phyloP scores from a whole-genome alignment of 2,888 invertebrate genomes.

The Hylaea fasciaria region DNA sequence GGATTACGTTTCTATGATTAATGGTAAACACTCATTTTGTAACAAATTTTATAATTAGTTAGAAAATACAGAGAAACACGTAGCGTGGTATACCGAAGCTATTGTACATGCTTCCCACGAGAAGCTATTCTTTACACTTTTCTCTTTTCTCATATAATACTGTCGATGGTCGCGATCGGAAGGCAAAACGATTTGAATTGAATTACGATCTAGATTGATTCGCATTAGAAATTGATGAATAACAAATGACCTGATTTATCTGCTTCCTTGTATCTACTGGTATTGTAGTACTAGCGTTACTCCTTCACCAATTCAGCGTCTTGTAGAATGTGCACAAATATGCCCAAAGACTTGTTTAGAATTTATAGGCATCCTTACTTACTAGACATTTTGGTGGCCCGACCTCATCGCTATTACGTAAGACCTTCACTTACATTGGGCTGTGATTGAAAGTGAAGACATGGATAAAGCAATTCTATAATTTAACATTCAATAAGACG shows the following conservation, averaged over 20 bases:
- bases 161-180: slow-evolving; percentile 70
- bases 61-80: slow-evolving; percentile 81
- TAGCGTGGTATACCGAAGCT: slow-evolving; percentile 69
- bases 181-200: slow-evolving; percentile 62
- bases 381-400: too few species aligned
- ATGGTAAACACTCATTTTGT: slow-evolving; percentile 10
- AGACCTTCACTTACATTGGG: background rate
- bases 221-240: slow-evolving; percentile 42
- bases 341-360: too few species aligned
- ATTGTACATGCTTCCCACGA: slow-evolving; percentile 76
- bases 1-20: too few species aligned
- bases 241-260: slow-evolving; percentile 7
- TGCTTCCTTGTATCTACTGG: slow-evolving; percentile 24
- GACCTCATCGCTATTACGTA: too few species aligned
- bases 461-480: slow-evolving; percentile 36
- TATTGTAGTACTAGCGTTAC: too few species aligned
- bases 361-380: too few species aligned
- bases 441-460: slow-evolving; percentile 46
- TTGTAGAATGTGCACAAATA: too few species aligned
- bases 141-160: slow-evolving; percentile 81
- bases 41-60: slow-evolving; percentile 66
- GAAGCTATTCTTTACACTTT: slow-evolving; percentile 77
- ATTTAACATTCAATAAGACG: slow-evolving; percentile 47
- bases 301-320: too few species aligned
- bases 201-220: slow-evolving; percentile 55